Evolutionary conservation across 2,113 vertebrate genomes (phyloP).

Genomic region (Poeciliopsis prolifica): DNA sequence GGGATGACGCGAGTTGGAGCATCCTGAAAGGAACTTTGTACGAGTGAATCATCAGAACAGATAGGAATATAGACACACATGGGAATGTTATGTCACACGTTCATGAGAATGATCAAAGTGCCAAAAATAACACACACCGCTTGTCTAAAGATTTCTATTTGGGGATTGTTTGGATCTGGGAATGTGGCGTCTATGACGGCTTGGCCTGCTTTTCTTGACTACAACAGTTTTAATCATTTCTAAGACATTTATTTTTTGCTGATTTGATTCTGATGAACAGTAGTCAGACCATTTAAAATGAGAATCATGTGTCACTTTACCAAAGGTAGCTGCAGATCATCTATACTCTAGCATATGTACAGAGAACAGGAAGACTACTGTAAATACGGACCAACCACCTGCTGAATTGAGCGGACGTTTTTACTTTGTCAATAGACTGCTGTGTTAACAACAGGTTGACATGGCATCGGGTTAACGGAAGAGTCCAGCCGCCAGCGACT

Average conservation of each 20-base stretch:
- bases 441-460: no score
- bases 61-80: neutral
- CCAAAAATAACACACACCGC: neutral
- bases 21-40: neutral
- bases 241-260: no score
- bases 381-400: no score
- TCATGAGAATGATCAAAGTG: neutral
- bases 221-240: no score
- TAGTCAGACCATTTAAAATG: no score
- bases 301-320: no score
- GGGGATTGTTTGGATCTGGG: neutral
- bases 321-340: no score
- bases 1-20: neutral
- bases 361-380: no score
- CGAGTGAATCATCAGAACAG: slow-evolving; percentile 4
- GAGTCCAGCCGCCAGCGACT: no score
- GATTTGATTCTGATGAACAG: no score
- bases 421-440: neutral
- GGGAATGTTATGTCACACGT: neutral
- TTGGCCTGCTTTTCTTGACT: neutral
- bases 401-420: neutral
- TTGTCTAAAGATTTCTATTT: neutral
- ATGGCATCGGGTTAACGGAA: no score
- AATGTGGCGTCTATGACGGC: neutral
- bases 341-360: no score